Percentiles rank a stretch among this genome's conserved stretches.
Conservation (phyloP, 2,888 invertebrate species). For the Drosophila maculinotata region DNA sequence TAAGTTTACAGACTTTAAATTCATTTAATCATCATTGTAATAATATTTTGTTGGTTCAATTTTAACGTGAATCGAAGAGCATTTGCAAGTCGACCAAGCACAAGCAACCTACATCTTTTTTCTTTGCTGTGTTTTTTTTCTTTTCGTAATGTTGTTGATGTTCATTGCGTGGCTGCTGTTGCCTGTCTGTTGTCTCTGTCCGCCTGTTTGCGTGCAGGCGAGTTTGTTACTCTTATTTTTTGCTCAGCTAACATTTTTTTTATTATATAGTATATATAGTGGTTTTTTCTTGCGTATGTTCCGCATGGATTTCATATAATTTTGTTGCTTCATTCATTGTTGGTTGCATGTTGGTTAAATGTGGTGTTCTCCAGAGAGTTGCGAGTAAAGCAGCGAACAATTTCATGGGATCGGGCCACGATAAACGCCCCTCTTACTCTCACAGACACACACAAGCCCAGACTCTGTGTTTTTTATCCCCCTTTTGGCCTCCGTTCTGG, state of each 20-base stretch:
- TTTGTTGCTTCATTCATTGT: conserved; percentile 82
- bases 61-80: conserved; percentile 2
- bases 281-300: conserved; percentile 40
- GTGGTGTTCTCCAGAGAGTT: conserved; percentile 44
- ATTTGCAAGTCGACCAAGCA: conserved; percentile 7
- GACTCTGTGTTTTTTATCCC: neutral
- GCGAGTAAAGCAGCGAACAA: conserved; percentile 17
- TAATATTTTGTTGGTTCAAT: neutral
- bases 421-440: conserved; percentile 35
- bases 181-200: conserved; percentile 58
- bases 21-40: too few relatives aligned
- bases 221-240: conserved; percentile 61
- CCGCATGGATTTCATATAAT: conserved; percentile 66
- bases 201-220: conserved; percentile 58
- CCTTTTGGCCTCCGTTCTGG: neutral
- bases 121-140: neutral
- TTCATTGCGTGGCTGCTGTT: conserved; percentile 41
- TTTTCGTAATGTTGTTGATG: conserved; percentile 30
- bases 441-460: neutral
- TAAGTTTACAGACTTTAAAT: too few relatives aligned
- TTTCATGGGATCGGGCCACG: conserved; percentile 44
- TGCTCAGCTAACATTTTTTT: conserved; percentile 28
- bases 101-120: neutral
- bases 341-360: conserved; percentile 66
- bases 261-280: neutral